These are phyloP conservation scores for Tetragonisca angustula DNA, from an alignment of 2,888 invertebrate species.

Conservation along the genomic window DNA sequence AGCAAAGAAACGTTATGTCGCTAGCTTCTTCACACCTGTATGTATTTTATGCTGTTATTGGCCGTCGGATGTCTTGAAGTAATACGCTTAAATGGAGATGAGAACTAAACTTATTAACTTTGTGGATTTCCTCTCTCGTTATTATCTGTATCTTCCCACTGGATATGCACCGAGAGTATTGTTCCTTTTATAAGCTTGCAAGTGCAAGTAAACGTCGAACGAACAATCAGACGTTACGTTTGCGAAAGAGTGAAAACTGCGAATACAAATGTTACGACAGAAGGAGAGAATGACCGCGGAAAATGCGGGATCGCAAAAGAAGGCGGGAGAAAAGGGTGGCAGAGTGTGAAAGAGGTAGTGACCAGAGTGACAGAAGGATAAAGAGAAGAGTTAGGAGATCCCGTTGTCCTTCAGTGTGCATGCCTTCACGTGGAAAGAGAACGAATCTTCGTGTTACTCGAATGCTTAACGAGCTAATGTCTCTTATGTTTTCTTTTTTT, in stretches of 20 bases:
- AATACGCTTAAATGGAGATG: conserved; percentile 66
- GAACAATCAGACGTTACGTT: conserved; percentile 41
- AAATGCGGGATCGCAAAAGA: neutral
- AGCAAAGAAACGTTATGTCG: conserved; percentile 3
- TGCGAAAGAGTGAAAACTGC: neutral
- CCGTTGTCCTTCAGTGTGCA: conserved; percentile 28
- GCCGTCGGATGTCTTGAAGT: conserved; percentile 59
- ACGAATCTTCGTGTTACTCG: conserved; percentile 46
- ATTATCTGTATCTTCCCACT: conserved; percentile 60
- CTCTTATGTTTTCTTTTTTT: conserved; percentile 27
- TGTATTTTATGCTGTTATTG: conserved; percentile 24
- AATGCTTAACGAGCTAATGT: conserved; percentile 36
- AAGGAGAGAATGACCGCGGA: conserved; percentile 23
- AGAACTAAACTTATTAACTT: conserved; percentile 50
- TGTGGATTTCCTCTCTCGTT: conserved; percentile 50
- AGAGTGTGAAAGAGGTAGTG: neutral
- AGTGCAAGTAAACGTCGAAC: conserved; percentile 47
- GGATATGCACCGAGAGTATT: conserved; percentile 53
- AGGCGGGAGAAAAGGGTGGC: neutral
- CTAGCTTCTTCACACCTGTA: conserved; percentile 28
- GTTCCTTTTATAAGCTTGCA: conserved; percentile 66
- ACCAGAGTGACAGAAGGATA: neutral
- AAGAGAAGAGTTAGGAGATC: conserved; percentile 10
- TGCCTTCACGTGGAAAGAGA: conserved; percentile 38
- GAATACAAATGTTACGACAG: neutral